Conservation (phyloP, 2,797 vertebrate species). For the Melanogrammus aeglefinus region DNA sequence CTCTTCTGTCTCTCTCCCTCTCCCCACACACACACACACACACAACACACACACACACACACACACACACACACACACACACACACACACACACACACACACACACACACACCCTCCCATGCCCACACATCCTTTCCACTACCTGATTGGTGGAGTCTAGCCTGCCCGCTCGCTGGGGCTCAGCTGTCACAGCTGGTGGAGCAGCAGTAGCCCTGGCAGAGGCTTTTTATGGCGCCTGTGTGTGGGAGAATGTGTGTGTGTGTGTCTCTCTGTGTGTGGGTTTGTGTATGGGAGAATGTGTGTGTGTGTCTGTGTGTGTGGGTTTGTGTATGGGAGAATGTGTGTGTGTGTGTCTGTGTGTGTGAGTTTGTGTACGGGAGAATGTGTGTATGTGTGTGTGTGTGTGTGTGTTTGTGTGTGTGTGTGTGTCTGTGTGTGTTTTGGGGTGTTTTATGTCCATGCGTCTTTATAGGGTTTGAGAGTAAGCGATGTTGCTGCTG, state of each 20-base stretch:
- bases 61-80: neutral
- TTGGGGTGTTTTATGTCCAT: neutral
- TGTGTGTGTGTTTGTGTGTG: conserved; percentile 7
- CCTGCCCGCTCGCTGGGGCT: conserved; percentile 25
- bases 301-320: conserved; percentile 5
- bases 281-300: too few species aligned
- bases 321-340: conserved; percentile 42
- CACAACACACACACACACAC: conserved; percentile 17
- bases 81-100: conserved; percentile 7
- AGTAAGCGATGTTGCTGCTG: neutral
- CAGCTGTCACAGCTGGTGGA: conserved; percentile 45
- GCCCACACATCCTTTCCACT: neutral
- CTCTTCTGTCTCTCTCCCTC: neutral
- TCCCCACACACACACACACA: conserved; percentile 21
- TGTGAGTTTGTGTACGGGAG: conserved; percentile 46
- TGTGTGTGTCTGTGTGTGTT: neutral
- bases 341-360: conserved; percentile 57
- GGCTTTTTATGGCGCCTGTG: neutral
- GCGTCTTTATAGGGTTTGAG: neutral
- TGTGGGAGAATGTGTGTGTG: conserved; percentile 51
- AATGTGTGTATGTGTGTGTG: conserved; percentile 54
- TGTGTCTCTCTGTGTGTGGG: conserved; percentile 23
- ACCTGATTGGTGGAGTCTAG: conserved; percentile 6
- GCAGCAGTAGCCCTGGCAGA: neutral
- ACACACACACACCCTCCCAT: neutral